Conservation (phyloP, 2,888 invertebrate species). For the Physocephala rufipes region DNA sequence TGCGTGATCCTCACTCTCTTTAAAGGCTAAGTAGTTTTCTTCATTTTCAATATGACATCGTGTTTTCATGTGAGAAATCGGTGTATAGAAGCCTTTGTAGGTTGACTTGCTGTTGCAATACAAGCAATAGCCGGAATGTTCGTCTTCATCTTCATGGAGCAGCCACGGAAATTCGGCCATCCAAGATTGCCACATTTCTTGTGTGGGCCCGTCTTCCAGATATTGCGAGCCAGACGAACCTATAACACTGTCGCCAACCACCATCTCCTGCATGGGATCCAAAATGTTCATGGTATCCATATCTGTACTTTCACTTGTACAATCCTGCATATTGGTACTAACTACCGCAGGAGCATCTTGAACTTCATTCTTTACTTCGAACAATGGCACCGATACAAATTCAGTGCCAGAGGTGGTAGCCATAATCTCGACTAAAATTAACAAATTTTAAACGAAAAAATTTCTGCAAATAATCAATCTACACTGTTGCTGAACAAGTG, state of each 20-base stretch:
- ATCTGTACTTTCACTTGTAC: slow-evolving; percentile 16
- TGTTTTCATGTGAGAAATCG: slow-evolving; percentile 52
- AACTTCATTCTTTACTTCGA: slow-evolving; percentile 24
- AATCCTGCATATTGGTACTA: not conserved
- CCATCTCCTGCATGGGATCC: slow-evolving; percentile 44
- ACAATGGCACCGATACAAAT: slow-evolving; percentile 26
- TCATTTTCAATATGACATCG: slow-evolving; percentile 56
- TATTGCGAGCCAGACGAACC: not conserved
- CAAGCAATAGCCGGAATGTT: slow-evolving; percentile 52
- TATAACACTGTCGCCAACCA: slow-evolving; percentile 1
- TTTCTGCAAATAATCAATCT: not conserved
- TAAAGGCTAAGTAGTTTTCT: slow-evolving; percentile 53
- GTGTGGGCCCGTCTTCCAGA: not conserved
- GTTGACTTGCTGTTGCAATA: slow-evolving; percentile 54
- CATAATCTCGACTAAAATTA: not conserved
- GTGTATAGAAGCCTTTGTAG: slow-evolving; percentile 42
- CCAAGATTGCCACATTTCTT: slow-evolving; percentile 46
- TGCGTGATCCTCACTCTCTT: slow-evolving; percentile 45
- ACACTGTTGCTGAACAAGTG: slow-evolving; percentile 23
- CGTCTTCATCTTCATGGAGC: slow-evolving; percentile 52
- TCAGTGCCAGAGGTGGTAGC: slow-evolving; percentile 25
- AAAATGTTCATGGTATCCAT: slow-evolving; percentile 57
- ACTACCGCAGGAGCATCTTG: slow-evolving; percentile 22
- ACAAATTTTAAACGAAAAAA: not conserved
- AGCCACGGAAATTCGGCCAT: slow-evolving; percentile 55